Evolutionary conservation across 2,888 invertebrate genomes (phyloP).

Genomic region (Alloplasta piceator): DNA sequence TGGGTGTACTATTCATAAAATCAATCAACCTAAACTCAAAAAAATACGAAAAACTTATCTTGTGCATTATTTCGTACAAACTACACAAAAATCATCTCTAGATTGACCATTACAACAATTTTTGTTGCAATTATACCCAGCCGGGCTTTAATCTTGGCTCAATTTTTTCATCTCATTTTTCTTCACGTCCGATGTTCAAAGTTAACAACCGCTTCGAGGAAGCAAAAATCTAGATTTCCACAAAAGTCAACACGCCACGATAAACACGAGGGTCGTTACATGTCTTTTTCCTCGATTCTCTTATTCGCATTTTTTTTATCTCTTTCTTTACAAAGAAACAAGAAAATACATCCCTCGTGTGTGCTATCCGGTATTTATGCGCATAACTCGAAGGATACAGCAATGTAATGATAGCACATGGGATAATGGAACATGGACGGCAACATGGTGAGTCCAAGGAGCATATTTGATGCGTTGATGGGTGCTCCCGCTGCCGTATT

Average conservation of each 20-base stretch:
- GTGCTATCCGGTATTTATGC: constrained; percentile 52
- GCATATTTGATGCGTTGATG: constrained; percentile 59
- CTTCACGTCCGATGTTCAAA: neutral
- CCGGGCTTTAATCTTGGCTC: neutral
- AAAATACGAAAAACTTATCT: too few relatives aligned
- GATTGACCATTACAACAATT: neutral
- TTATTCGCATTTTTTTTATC: neutral
- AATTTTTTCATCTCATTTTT: neutral
- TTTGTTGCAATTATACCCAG: neutral
- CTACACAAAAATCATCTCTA: neutral
- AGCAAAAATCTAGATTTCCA: constrained; percentile 9
- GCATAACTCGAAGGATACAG: constrained; percentile 44
- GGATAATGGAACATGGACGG: constrained; percentile 42
- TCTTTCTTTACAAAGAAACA: neutral
- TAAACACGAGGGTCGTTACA: constrained; percentile 14
- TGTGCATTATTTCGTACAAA: too few relatives aligned
- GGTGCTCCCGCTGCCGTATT: constrained; percentile 30
- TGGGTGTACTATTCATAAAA: too few relatives aligned
- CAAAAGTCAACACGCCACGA: constrained; percentile 14
- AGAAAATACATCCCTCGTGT: constrained; percentile 41
- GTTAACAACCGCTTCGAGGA: constrained; percentile 12
- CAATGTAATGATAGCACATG: constrained; percentile 37
- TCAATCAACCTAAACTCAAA: too few relatives aligned
- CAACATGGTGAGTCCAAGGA: constrained; percentile 25
- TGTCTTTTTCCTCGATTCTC: constrained; percentile 25